These are phyloP conservation scores for Sandelia bainsii DNA, from an alignment of 2,797 vertebrate species.

Conservation along the genomic window DNA sequence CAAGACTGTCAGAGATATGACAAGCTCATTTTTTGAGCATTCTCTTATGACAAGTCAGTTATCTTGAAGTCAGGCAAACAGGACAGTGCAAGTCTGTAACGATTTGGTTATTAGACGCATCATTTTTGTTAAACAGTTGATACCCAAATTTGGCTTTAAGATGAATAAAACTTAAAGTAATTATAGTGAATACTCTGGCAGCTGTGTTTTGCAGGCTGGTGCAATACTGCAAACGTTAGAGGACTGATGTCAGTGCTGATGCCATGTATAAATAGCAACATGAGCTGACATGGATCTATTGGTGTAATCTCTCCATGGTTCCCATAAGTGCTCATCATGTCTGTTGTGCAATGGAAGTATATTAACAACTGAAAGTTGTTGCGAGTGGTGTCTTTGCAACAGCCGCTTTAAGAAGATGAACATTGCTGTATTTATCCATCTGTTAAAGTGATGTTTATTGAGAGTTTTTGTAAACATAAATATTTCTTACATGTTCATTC, in stretches of 20 bases:
- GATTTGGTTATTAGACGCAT: conserved; percentile 30
- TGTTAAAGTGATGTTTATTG: background rate
- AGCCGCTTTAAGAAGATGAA: too few species aligned
- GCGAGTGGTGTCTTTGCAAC: background rate
- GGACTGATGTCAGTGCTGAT: conserved; percentile 30
- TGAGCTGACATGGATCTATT: conserved; percentile 32
- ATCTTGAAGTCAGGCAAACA: conserved; percentile 7
- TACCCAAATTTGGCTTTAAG: conserved; percentile 13
- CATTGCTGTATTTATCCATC: background rate
- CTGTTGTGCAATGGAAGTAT: conserved; percentile 31
- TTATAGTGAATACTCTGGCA: background rate
- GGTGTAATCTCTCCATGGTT: conserved; percentile 42
- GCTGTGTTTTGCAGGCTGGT: background rate
- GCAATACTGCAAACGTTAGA: conserved; percentile 2
- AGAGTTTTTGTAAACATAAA: background rate
- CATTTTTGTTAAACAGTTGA: conserved; percentile 10
- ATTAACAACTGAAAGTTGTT: conserved; percentile 43
- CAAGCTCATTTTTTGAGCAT: background rate
- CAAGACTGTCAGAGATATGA: background rate
- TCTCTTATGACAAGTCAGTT: conserved; percentile 9
- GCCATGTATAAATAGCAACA: conserved; percentile 11
- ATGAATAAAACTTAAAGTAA: conserved; percentile 5
- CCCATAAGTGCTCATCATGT: conserved; percentile 36
- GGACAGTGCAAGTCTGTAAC: conserved; percentile 1
- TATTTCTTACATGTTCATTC: background rate